Base-by-base conservation (phyloP, 1,140 invertebrate genomes). In the Ceratina japonica region DNA sequence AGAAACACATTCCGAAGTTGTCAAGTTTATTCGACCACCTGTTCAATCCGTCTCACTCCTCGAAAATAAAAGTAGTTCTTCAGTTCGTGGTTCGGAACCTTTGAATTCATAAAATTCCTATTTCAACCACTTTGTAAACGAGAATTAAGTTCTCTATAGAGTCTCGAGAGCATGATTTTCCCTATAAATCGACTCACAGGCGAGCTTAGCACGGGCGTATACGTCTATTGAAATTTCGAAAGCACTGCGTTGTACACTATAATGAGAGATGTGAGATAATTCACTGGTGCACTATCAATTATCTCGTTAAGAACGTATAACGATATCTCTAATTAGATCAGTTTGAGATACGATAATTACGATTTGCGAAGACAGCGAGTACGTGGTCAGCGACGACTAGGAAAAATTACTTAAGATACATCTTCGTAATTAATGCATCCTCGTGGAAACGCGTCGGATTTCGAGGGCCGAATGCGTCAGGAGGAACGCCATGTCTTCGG, bases 1-100 rank as follows among this genome's bases (percentile, higher is more conserved):
- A 22, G 24, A 61, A 58, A 64, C 52, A n/a, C 16, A 49, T 13
- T 79, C 12, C 27, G 66, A 80, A 24, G 58, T 71, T 69, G 66
- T 31, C 52, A 54, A 66, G 61, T 85, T 85, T 84, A 62, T 85
- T 83, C 70, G 62, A 81, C 83, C 83, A 85, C 78, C 81, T 81
- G 83, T 83, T 84, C 71, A 56, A 51, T 75, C 64, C 64, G 59
- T 77, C 56, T 72, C 62, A 31, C 63, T 75, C 54, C 56, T 24
- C 18, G 13, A 73, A 65, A 70, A 76, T 69, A 18, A 27, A 83
- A 81, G 58, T 22, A 72, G 61, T 49, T 18, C 22, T 54, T 1
- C 20, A 24, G 13, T 27, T 18, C 24, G 18, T 12, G 37, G 10
- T 27, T 58, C 31, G 13, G 10, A 22, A 13, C 37, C 10, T 52